Evolutionary conservation across 2,888 invertebrate genomes (phyloP).

Genomic region (Orchesellides sinensis): DNA sequence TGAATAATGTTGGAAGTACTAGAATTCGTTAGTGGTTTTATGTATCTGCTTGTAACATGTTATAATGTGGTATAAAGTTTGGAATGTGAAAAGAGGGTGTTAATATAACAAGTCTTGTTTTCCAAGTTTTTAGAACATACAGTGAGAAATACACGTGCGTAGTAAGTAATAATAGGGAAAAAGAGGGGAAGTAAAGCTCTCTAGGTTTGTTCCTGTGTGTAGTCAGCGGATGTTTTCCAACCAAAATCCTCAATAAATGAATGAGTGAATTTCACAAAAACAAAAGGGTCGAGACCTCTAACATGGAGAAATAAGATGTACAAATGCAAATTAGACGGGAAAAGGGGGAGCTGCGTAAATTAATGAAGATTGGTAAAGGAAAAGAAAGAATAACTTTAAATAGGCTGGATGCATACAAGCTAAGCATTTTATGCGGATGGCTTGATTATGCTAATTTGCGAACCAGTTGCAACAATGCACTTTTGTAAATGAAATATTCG

Average conservation of each 20-base stretch:
- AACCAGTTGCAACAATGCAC: constrained; percentile 36
- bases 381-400: neutral
- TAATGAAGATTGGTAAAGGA: constrained; percentile 56
- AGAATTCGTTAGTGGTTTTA: constrained; percentile 54
- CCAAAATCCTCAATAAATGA: constrained; percentile 51
- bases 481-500: neutral
- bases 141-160: neutral
- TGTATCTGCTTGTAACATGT: neutral
- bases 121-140: neutral
- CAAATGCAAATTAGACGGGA: constrained; percentile 1
- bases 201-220: neutral
- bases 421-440: constrained; percentile 55
- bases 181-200: neutral
- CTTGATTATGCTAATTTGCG: constrained; percentile 61
- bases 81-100: neutral
- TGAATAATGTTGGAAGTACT: constrained; percentile 54
- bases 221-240: constrained; percentile 31
- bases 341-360: constrained; percentile 39
- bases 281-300: constrained; percentile 26
- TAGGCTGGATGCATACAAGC: constrained; percentile 34
- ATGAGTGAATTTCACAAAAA: constrained; percentile 33
- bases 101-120: constrained; percentile 5
- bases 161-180: neutral
- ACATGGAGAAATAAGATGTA: constrained; percentile 46
- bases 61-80: neutral